Base-by-base conservation (phyloP, 2,113 vertebrate genomes). In the Perognathus longimembris region DNA sequence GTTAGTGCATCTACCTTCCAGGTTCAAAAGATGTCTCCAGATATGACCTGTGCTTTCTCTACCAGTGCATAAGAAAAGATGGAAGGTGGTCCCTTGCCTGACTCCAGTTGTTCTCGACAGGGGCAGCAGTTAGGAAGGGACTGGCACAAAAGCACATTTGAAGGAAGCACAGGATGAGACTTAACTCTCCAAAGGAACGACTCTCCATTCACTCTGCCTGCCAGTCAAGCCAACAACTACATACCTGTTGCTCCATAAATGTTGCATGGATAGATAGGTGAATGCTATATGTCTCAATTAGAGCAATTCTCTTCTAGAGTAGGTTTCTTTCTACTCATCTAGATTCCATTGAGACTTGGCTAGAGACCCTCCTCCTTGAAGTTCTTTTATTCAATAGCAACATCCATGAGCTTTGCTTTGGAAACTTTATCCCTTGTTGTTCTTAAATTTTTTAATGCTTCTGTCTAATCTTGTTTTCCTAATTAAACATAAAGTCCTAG, bases 361-460 rank as follows among this genome's bases (percentile, higher is more conserved):
- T 77, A 22, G n/a, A 85, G 21, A 77, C 11, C 8, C 6, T 34
- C n/a, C 50, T 74, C 24, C 20, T 57, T 30, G 32, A 92, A 77
- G 89, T 5, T 86, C 36, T 26, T 22, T 67, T 30, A 59, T 5
- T 34, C 45, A 77, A 36, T 14, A 54, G n/a, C 40, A 84, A 59
- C 6, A 57, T 22, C 28, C 42, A 75, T 63, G 40, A 63, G 15
- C 12, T 57, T 42, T 42, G 28, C 54, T 57, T 38, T 36, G 73
- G 66, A 64, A 88, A 42, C 54, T 81, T 90, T 50, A 30, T 71
- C 70, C 83, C 63, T n/a, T n/a, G 18, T 38, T 45, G 26, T 75
- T 83, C 26, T 83, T 28, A 67, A 67, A 32, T 80, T 76, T 71
- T 57, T 90, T 67, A 79, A 71, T 57, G 15, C 45, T 92, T 57